phyloP scores from a whole-genome alignment of 2,113 vertebrate genomes.

The Boulengeromyrus knoepffleri region DNA sequence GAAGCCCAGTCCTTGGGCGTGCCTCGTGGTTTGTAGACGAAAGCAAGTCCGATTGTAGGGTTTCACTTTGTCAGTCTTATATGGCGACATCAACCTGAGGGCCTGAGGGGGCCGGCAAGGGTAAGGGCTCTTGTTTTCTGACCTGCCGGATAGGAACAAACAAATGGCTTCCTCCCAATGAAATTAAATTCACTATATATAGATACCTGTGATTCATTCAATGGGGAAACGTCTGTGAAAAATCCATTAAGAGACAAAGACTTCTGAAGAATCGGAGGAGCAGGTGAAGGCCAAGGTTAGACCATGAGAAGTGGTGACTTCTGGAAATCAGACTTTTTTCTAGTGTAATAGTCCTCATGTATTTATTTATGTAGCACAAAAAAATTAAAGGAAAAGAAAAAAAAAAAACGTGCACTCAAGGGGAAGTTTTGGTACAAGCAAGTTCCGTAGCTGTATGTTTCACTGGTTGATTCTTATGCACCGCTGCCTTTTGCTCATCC shows the following conservation, averaged over 20 bases:
- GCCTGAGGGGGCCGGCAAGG: background rate
- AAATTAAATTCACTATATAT: background rate
- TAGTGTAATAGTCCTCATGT: background rate
- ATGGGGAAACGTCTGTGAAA: background rate
- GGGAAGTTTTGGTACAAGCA: background rate
- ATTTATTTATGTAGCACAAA: background rate
- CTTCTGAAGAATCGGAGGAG: background rate
- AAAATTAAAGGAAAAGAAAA: background rate
- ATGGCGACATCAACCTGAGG: background rate
- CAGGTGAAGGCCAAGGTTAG: background rate
- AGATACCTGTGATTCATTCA: background rate
- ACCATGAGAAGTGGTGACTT: background rate
- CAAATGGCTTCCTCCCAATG: background rate
- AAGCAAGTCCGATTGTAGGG: too few species aligned
- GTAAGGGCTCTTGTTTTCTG: background rate
- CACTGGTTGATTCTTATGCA: background rate
- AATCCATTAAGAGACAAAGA: background rate
- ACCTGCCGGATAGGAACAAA: background rate
- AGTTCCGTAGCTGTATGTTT: background rate
- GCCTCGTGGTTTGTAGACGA: background rate
- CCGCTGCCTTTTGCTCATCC: background rate
- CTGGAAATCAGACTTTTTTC: background rate
- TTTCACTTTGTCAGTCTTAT: constrained; percentile 2
- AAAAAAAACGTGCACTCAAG: background rate
- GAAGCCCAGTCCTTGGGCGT: background rate